Base-by-base conservation (phyloP, 2,888 invertebrate genomes). In the Pterostichus niger region DNA sequence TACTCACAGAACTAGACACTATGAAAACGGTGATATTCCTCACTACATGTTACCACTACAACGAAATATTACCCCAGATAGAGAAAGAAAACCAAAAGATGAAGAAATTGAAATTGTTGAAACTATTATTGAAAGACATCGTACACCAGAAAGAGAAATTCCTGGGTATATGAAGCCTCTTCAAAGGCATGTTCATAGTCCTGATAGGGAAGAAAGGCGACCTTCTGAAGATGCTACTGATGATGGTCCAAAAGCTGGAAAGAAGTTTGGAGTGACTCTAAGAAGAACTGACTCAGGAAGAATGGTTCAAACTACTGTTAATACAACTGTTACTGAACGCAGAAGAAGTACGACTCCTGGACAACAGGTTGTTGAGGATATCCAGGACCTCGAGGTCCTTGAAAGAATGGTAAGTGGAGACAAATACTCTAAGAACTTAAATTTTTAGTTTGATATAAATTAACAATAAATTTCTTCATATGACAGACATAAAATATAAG, bases 261-360 rank as follows among this genome's bases (percentile, higher is more conserved):
- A 93, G 1, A 95, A 94, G 87, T 95, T 95, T 87, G 95, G 95
- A 44, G 93, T 95, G 6, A 94, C 94, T 75, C 89, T 94, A 35
- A 92, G 92, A 33, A 91, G 92, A 83, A 93, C 93, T 0, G 92
- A 93, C 85, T 90, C 91, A 7, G 92, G 92, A 84, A 90, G 91
- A 84, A 89, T 90, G 1, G 89, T 91, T 6, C 88, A 88, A n/a
- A 91, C 90, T 84, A 90, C 90, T 82, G 86, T 85, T 49, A 59
- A 10, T 24, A 11, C 59, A 24, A 24, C 59, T 31, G 91, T 89
- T 85, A 90, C 90, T 82, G 90, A 91, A 85, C 88, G 90, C 79
- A 90, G 91, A 80, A 87, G 89, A 82, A 89, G 91, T 86, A 88
- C 88, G 76, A 89, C 90, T n/a, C 91, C 92, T 85, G 88, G 89